Evolutionary conservation across 2,797 vertebrate genomes (phyloP), one percentile per base, ranked within the genome.

Genomic region (Lepus oiostolus): DNA sequence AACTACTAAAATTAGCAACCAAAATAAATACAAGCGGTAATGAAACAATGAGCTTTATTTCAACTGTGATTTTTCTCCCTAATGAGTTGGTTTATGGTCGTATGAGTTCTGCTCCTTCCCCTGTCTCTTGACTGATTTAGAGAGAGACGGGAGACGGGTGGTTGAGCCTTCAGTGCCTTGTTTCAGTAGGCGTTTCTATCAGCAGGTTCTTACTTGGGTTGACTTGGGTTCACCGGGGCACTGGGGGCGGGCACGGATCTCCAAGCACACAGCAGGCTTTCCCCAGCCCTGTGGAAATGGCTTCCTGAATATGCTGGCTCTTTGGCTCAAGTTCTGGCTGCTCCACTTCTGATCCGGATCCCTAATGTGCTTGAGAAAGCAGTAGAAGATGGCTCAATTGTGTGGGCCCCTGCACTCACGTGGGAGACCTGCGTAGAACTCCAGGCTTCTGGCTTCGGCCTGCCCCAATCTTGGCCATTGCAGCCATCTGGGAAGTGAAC

Each of bases 221-320:
- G 26, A 54, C 65, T 24, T 26, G 32, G 2, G 38, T 2, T 32
- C 50, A 1, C 52, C 5, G 2, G 6, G 58, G 28, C 0, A 5
- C 47, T 68, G 22, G 8, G 13, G 54, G 30, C 1, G 2, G 10
- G 2, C 5, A 1, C 4, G 30, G 28, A 17, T 19, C 28, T 13
- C 35, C 10, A 24, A 13, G n/a, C 14, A 3, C 17, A 7, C 5
- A 17, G 28, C 10, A 22, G 7, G 0, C 16, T 65, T 54, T 38
- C 38, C 10, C 19, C 2, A 3, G n/a, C 22, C 16, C 0, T 0
- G 63, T 22, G n/a, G 17, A 1, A 12, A 13, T 1, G 22, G 21
- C 21, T 42, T 14, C 1, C 1, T 26, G 13, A 38, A 2, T 3
- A 7, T 5, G 1, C 21, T 4, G 8, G 54, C 54, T 16, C 54